Evolutionary conservation across 2,888 invertebrate genomes (phyloP), one percentile per base, ranked within the genome.

Genomic region (Clusia tigrina): DNA sequence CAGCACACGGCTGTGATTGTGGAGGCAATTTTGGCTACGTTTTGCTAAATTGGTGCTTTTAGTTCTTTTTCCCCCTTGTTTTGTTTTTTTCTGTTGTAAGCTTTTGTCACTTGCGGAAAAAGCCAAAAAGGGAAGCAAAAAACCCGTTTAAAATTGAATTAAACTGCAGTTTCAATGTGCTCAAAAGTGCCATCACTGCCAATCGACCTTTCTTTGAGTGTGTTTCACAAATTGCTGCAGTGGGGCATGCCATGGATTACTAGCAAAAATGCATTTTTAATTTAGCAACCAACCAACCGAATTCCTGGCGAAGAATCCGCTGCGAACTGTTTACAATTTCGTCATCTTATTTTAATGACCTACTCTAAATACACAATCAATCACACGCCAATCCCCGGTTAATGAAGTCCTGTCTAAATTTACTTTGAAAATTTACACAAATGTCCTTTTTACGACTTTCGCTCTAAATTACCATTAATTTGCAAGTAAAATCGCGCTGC

Each of bases 401-500:
- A 77, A 77, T 78, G 78, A 78, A 77, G 78, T 78, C 69, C 74
- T 72, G 71, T 73, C 73, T 72, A 74, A 76, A 76, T 77, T 78
- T 76, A 70, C 77, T 73, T 73, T 72, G 73, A 70, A 77, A 78
- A 77, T 77, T 76, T 73, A 78, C 77, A 74, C 77, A 78, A 77
- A 77, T 77, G 74, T 77, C 69, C 76, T 71, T 77, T 78, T 77
- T 72, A 78, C 76, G 77, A 77, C 74, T 67, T 70, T 69, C 69
- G 74, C 71, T 77, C 76, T 78, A 80, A 81, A 79, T 77, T 81
- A 74, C 76, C 77, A 81, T 80, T 79, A 81, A 81, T 81, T 80
- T 81, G 78, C 76, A 81, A 81, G 78, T 81, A 74, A 80, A 81
- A 81, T 81, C 75, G 75, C 17, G 20, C 72, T 74, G 72, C 61